A percentile compares a stretch with the other conserved stretches of the same genome.
Evolutionary conservation across 2,888 invertebrate species (phyloP).

Genomic region (Drosophila antonietae): DNA sequence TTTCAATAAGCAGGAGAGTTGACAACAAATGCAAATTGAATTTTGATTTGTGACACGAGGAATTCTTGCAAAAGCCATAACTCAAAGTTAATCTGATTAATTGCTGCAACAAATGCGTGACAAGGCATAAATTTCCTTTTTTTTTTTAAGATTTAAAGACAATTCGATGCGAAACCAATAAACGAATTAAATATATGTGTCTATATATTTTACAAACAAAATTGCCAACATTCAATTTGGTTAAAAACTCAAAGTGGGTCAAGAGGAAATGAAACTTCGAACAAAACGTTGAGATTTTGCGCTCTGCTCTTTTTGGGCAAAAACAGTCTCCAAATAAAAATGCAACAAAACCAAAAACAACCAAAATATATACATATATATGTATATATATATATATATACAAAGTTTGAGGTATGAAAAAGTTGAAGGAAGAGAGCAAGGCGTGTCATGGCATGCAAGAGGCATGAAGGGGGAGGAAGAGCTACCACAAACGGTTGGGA

Average conservation of each 20-base stretch:
- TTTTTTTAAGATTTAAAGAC: slow-evolving; percentile 24
- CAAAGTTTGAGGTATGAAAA: slow-evolving; percentile 39
- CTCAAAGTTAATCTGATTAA: slow-evolving; percentile 35
- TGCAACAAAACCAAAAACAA: slow-evolving; percentile 22
- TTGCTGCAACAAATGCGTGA: slow-evolving; percentile 11
- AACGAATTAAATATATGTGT: slow-evolving; percentile 9
- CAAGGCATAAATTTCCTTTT: slow-evolving; percentile 8
- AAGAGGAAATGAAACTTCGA: slow-evolving; percentile 62
- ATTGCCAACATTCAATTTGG: slow-evolving; percentile 23
- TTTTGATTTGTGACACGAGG: slow-evolving; percentile 35
- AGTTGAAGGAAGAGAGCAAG: slow-evolving; percentile 21
- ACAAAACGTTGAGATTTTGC: slow-evolving; percentile 45
- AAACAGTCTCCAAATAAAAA: slow-evolving; percentile 30
- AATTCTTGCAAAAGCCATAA: slow-evolving; percentile 23
- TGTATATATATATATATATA: not conserved
- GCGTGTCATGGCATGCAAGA: not conserved
- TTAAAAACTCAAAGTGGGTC: slow-evolving; percentile 60
- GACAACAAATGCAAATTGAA: slow-evolving; percentile 53
- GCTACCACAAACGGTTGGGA: slow-evolving; percentile 28
- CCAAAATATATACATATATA: not conserved
- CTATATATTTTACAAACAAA: slow-evolving; percentile 13
- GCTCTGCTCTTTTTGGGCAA: not conserved
- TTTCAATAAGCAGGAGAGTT: slow-evolving; percentile 29
- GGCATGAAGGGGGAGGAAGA: slow-evolving; percentile 3
- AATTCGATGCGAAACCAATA: slow-evolving; percentile 18